Conservation (phyloP, 1,140 invertebrate species). For the Platorchestia sp. region DNA sequence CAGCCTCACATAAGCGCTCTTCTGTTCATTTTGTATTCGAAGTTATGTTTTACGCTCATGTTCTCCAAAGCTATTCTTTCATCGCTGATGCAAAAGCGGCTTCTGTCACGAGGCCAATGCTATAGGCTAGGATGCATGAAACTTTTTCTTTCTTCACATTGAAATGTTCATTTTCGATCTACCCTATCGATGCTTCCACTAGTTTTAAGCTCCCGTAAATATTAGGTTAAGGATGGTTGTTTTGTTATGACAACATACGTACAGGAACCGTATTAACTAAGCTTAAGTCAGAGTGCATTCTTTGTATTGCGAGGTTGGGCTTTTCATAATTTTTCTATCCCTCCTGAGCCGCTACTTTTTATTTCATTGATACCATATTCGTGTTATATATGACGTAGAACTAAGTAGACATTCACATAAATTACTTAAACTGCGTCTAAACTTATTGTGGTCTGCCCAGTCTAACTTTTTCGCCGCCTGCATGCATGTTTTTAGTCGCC, state of each 20-base stretch:
- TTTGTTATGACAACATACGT: not conserved
- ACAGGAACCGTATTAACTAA: not conserved
- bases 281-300: not conserved
- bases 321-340: too few species aligned
- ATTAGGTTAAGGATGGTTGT: not conserved
- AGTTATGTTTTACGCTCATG: not conserved
- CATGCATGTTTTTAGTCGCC: too few species aligned
- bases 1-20: not conserved
- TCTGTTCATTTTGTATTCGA: not conserved
- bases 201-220: slow-evolving; percentile 7
- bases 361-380: not conserved
- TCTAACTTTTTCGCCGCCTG: too few species aligned
- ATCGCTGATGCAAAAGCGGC: not conserved
- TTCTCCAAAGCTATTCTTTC: not conserved
- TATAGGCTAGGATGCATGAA: not conserved
- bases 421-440: not conserved
- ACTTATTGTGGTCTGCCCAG: too few species aligned
- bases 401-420: not conserved
- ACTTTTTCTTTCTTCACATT: not conserved
- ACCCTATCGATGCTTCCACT: not conserved
- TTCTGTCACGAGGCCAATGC: not conserved
- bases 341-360: not conserved
- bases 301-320: not conserved
- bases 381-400: not conserved
- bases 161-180: not conserved